phyloP scores from a whole-genome alignment of 1,140 invertebrate species.

The Chrysomallon squamiferum region DNA sequence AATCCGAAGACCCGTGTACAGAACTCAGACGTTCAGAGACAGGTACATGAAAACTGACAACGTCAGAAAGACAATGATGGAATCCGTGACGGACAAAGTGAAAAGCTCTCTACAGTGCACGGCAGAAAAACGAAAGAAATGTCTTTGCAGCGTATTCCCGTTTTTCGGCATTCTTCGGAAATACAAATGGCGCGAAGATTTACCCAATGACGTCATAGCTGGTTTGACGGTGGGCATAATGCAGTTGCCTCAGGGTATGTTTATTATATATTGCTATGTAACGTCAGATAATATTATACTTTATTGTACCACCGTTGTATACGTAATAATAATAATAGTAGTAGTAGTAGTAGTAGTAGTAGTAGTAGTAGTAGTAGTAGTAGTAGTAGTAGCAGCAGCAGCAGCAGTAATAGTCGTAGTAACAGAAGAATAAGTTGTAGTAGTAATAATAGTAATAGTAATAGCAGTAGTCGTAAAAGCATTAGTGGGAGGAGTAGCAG shows the following conservation, averaged over 20 bases:
- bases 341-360: too few relatives aligned
- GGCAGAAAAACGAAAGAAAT: conserved; percentile 23
- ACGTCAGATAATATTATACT: too few relatives aligned
- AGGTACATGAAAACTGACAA: not conserved
- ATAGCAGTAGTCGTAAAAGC: not conserved
- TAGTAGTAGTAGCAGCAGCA: not conserved
- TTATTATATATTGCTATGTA: too few relatives aligned
- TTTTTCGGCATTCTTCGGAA: conserved; percentile 46
- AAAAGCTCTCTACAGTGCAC: conserved; percentile 23
- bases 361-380: too few relatives aligned
- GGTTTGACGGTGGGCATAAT: conserved; percentile 58
- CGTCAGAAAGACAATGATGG: not conserved
- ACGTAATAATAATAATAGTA: too few relatives aligned
- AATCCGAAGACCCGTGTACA: conserved; percentile 5
- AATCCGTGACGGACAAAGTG: conserved; percentile 1
- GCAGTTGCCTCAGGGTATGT: conserved; percentile 55
- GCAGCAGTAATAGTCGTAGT: conserved; percentile 4
- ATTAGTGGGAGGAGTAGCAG: conserved; percentile 4
- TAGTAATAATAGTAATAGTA: not conserved
- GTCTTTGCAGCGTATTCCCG: conserved; percentile 33
- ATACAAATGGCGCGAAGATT: conserved; percentile 44
- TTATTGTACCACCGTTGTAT: too few relatives aligned
- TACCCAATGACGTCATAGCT: conserved; percentile 48
- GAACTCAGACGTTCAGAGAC: conserved; percentile 1
- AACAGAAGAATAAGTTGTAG: not conserved